Conservation (phyloP, 2,888 invertebrate species). For the Disparrhopalites patrizii region DNA sequence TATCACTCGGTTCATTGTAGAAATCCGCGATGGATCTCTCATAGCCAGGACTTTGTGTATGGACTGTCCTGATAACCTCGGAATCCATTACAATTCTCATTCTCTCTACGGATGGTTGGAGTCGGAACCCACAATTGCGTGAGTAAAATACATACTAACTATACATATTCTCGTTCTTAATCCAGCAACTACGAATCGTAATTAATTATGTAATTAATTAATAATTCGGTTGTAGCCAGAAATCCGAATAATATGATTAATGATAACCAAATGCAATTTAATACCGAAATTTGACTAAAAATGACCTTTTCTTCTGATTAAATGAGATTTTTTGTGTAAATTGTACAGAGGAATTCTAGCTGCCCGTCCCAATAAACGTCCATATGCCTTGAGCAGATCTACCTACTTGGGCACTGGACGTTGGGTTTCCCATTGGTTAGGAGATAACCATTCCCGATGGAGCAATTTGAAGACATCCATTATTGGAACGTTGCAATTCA, state of each 20-base stretch:
- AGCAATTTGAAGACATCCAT: conserved; percentile 29
- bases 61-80: conserved; percentile 21
- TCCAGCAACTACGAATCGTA: too few relatives aligned
- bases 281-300: too few relatives aligned
- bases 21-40: conserved; percentile 75
- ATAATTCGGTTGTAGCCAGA: too few relatives aligned
- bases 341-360: conserved; percentile 3
- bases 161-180: too few relatives aligned
- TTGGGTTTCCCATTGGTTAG: conserved; percentile 53
- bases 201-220: too few relatives aligned
- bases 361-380: conserved; percentile 38
- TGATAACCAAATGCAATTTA: too few relatives aligned
- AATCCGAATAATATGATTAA: too few relatives aligned
- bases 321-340: background rate
- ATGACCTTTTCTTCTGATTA: too few relatives aligned
- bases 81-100: conserved; percentile 66
- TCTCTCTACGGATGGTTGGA: conserved; percentile 63
- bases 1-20: too few relatives aligned
- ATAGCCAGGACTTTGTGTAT: conserved; percentile 50
- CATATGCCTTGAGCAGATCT: conserved; percentile 48
- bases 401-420: conserved; percentile 51
- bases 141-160: too few relatives aligned
- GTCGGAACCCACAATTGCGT: conserved; percentile 52
- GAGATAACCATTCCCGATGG: conserved; percentile 34
- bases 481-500: conserved; percentile 52